Base-by-base conservation (phyloP, 2,113 vertebrate genomes). In the Centropus bengalensis region DNA sequence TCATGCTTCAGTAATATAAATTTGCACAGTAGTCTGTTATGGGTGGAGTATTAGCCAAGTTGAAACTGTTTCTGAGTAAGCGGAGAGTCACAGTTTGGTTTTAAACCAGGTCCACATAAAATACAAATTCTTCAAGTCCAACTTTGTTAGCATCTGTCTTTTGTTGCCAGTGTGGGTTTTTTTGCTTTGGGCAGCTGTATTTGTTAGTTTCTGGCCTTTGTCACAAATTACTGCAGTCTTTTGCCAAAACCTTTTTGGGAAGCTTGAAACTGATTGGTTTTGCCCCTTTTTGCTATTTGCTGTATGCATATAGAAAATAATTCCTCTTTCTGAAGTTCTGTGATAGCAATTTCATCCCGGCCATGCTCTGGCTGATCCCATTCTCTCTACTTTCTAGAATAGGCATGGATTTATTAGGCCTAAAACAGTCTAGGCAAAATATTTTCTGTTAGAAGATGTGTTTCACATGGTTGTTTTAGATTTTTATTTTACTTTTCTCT, bases 1-100 rank as follows among this genome's bases (percentile, higher is more conserved):
- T 95, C 88, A 84, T 91, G 67, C 93, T 92, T 90, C 86, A 96
- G 89, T 88, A 92, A 96, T 96, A 91, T 84, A 77, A 95, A 77
- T 88, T 89, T 94, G 82, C 82, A 89, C 71, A 68, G 91, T 82
- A 91, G 95, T 91, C 71, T 86, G 84, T 71, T 88, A 74, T 70
- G 81, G 91, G 86, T 87, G 56, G 80, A 93, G 81, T 66, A 69
- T 97, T 96, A 77, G 93, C 86, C 76, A 93, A 96, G 80, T 70
- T 90, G 74, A 81, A 91, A 86, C 78, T 76, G 76, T 93, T 95
- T 89, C 91, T 89, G 55, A 76, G 85, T 95, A 83, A 83, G 90
- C 33, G 27, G 55, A 96, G 92, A 95, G 92, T 93, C 94, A 94
- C 42, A 89, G 51, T 94, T 91, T 94, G 92, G 89, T 96, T 94